Percentiles rank a stretch among this genome's conserved stretches.
Evolutionary conservation across 2,888 invertebrate species (phyloP).

Genomic region (Lamproptera curius): DNA sequence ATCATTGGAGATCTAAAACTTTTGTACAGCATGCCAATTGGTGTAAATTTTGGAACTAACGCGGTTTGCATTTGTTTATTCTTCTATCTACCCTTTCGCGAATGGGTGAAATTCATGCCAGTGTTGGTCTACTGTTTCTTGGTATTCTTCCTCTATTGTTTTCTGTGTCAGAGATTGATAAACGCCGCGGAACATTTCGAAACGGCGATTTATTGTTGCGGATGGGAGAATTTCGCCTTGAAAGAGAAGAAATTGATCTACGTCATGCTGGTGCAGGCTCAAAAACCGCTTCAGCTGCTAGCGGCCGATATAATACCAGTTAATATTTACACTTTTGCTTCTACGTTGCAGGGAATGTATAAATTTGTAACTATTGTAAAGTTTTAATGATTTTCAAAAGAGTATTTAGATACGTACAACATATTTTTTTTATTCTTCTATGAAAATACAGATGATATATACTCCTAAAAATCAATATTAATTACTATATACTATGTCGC

Average conservation of each 20-base stretch:
- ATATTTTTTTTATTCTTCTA: no score
- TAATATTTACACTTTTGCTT: slow-evolving; percentile 62
- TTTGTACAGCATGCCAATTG: slow-evolving; percentile 55
- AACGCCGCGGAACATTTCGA: slow-evolving; percentile 56
- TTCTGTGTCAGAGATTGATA: slow-evolving; percentile 52
- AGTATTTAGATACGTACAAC: no score
- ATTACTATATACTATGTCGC: no score
- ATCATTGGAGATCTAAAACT: slow-evolving; percentile 42
- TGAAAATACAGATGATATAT: no score
- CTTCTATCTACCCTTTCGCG: slow-evolving; percentile 48
- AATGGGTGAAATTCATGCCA: slow-evolving; percentile 51
- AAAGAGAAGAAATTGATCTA: slow-evolving; percentile 48
- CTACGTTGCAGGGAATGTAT: slow-evolving; percentile 52
- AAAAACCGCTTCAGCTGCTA: slow-evolving; percentile 47
- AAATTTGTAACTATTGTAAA: slow-evolving; percentile 64
- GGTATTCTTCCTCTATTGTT: slow-evolving; percentile 61
- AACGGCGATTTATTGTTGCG: slow-evolving; percentile 54
- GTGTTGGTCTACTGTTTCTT: slow-evolving; percentile 51
- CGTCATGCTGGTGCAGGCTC: slow-evolving; percentile 50
- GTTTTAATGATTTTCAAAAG: slow-evolving; percentile 38
- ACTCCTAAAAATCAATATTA: no score
- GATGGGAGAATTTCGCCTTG: slow-evolving; percentile 62
- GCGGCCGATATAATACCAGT: slow-evolving; percentile 64
- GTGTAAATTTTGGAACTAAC: slow-evolving; percentile 56
- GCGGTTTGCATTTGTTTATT: slow-evolving; percentile 54